Percentiles rank a stretch among this genome's conserved stretches.
phyloP scores from a whole-genome alignment of 2,113 vertebrate genomes.

The Alectura lathami region DNA sequence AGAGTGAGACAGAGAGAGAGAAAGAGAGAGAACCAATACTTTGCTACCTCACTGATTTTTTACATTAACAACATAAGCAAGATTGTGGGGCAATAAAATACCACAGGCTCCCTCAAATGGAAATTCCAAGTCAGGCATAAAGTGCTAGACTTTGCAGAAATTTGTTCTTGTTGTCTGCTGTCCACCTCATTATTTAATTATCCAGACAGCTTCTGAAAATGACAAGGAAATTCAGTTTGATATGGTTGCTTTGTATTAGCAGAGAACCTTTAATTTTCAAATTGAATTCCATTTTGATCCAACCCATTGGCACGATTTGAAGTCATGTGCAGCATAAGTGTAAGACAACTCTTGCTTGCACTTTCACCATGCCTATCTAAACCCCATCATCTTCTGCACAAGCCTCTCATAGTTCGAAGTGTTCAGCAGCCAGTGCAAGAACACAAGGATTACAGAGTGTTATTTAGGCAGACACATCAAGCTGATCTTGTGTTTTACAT shows the following conservation, averaged over 20 bases:
- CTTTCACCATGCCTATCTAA: not conserved
- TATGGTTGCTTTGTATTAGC: not conserved
- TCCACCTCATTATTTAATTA: not conserved
- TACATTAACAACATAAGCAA: not conserved
- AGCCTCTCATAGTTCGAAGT: not conserved
- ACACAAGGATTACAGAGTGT: not conserved
- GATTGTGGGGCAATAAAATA: not conserved
- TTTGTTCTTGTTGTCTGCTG: not conserved
- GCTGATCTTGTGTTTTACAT: not conserved
- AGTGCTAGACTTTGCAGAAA: not conserved
- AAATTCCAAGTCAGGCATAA: not conserved
- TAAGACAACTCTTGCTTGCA: not conserved
- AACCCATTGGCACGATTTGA: not conserved
- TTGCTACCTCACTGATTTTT: not conserved
- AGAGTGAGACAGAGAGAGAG: too few relatives aligned
- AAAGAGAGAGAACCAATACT: not conserved
- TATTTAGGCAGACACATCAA: not conserved
- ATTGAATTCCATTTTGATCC: conserved; percentile 33
- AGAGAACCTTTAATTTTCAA: not conserved
- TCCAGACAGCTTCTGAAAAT: not conserved
- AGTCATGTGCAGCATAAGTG: not conserved
- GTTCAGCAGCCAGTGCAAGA: not conserved
- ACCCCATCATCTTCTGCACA: not conserved
- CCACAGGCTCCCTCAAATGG: not conserved
- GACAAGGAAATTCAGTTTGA: not conserved